Conservation (phyloP, 2,888 invertebrate species). For the Steromphala cineraria region DNA sequence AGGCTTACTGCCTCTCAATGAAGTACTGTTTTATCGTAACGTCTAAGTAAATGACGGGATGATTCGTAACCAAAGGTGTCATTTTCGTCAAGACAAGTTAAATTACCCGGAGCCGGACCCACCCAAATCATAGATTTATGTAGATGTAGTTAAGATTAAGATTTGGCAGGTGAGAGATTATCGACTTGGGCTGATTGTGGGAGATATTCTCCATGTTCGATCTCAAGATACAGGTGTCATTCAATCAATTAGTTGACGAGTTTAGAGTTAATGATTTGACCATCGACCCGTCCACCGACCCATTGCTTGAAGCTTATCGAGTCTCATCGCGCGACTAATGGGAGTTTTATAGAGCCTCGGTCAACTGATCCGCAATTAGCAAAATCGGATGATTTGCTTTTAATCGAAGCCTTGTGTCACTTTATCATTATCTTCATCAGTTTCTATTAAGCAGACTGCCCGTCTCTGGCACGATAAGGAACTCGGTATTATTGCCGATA, state of each 20-base stretch:
- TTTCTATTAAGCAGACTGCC: no score
- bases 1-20: no score
- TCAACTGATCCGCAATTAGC: not conserved
- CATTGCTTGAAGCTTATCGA: not conserved
- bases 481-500: no score
- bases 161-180: not conserved
- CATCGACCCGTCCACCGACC: no score
- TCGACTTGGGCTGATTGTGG: not conserved
- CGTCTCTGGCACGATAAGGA: no score
- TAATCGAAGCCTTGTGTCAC: not conserved
- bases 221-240: not conserved
- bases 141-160: not conserved
- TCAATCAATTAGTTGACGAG: no score
- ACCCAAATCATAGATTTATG: not conserved
- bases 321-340: not conserved
- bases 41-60: no score
- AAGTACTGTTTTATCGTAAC: no score
- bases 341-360: not conserved
- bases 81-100: no score
- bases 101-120: no score
- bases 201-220: not conserved
- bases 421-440: not conserved
- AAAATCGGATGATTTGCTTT: not conserved
- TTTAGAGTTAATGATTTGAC: no score
- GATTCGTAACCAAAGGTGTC: no score